Base-by-base conservation (phyloP, 92 coral and sea anemone genomes). In the Zoanthus sociatus region DNA sequence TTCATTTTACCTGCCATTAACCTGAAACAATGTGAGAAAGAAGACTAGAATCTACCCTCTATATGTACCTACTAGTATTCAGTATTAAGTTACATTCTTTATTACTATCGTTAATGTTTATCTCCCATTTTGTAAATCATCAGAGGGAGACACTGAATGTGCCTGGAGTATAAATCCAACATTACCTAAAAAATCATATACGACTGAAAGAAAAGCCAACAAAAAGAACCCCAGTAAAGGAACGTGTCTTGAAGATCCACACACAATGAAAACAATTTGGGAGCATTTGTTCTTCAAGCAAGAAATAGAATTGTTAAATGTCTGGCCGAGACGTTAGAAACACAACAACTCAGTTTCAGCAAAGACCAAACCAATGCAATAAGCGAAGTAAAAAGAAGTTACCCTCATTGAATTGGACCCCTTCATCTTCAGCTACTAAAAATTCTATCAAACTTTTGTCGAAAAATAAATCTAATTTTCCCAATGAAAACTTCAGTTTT, bases 231-330 rank as follows among this genome's bases (percentile, higher is more conserved):
- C 17, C 30, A 42, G 16, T 32, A 79, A 71, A 42, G 42, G 12
- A 12, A 47, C 37, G 44, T 60, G 21, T 7, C 6, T 10, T 5
- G 47, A 76, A n/a, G 26, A 26, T 9, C 55, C 3, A 21, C 73
- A 60, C 61, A 72, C 2, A 74, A 47, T 44, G 26, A 18, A n/a
- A 30, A 20, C 30, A 55, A 47, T 32, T 66, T 81, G 26, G 85
- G 76, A 30, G 70, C 37, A 20, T 14, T 81, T 64, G 74, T 81
- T 48, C 72, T 66, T 71, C 85, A 81, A 67, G 13, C 85, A 18
- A 67, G 85, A 20, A 50, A 81, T 56, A 66, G 85, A 32, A 81
- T 81, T 11, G 85, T 75, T 11, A 81, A 64, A 13, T 75, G 75
- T 32, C 51, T 81, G 45, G 73, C 61, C 14, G 74, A 78, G 20